These are phyloP conservation scores for Tachystola acroxantha DNA, from an alignment of 2,888 invertebrate genomes.

Conservation along the genomic window DNA sequence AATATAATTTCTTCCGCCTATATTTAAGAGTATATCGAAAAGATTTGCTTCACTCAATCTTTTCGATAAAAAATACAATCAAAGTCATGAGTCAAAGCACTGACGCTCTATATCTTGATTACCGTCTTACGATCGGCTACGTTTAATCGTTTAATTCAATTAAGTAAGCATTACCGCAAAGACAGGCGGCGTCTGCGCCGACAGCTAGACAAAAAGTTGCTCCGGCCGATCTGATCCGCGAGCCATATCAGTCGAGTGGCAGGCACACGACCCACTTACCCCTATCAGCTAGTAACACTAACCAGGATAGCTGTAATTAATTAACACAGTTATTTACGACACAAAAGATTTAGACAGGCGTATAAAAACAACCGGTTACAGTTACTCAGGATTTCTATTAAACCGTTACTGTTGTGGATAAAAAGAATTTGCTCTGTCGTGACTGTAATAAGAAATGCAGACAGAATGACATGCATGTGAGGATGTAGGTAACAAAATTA, in stretches of 20 bases:
- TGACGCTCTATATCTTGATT: slow-evolving; percentile 6
- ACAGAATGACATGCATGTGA: slow-evolving; percentile 24
- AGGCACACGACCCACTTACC: slow-evolving; percentile 50
- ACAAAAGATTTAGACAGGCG: slow-evolving; percentile 36
- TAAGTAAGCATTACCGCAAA: slow-evolving; percentile 46
- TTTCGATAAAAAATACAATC: too few species aligned
- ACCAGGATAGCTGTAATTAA: slow-evolving; percentile 64
- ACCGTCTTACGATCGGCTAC: slow-evolving; percentile 18
- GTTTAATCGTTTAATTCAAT: slow-evolving; percentile 52
- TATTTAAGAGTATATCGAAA: too few species aligned
- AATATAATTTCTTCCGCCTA: too few species aligned
- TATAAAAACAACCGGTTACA: slow-evolving; percentile 29
- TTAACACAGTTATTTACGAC: slow-evolving; percentile 52
- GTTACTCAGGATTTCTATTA: slow-evolving; percentile 26
- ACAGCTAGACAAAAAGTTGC: slow-evolving; percentile 49
- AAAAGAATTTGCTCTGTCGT: slow-evolving; percentile 33
- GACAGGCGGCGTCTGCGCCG: slow-evolving; percentile 49
- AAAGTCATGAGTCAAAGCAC: too few species aligned
- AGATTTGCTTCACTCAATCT: too few species aligned
- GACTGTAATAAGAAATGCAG: slow-evolving; percentile 24
- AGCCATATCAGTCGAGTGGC: slow-evolving; percentile 23
- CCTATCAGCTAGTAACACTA: slow-evolving; percentile 45
- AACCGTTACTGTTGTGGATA: slow-evolving; percentile 46
- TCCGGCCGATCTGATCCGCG: slow-evolving; percentile 27
- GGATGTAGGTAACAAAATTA: slow-evolving; percentile 19